Base-by-base conservation (phyloP, 1,140 invertebrate genomes). In the Drosophila prosaltans region DNA sequence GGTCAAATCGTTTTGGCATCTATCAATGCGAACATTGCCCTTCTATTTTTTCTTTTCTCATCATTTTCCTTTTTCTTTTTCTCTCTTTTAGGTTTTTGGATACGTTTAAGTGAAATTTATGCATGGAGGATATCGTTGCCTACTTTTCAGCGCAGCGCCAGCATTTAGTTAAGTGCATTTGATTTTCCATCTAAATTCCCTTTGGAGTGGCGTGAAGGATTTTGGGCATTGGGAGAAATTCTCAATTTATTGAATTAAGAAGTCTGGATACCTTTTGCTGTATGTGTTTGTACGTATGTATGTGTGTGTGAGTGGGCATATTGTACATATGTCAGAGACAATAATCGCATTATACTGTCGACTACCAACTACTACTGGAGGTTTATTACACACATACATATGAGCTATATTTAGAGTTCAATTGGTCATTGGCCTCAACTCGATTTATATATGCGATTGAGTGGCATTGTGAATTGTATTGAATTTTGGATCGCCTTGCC, bases 81-180 rank as follows among this genome's bases (percentile, higher is more conserved):
- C 48, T 40, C 40, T 10, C 41, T 55, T 68, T 48, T n/a, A 5
- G 32, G 2, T 45, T 30, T 10, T 30, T 39, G 8, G 21, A 51
- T 4, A 16, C 74, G 74, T 78, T 74, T 72, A 62, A 65, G 59
- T 45, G 48, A 72, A 78, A 69, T 69, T 68, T 65, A 69, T 76
- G 65, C 65, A 59, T 61, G n/a, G 39, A 58, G 64, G 69, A 78
- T 72, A 67, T 80, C 71, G 78, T 69, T 78, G 82, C 83, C 83
- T 72, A 76, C 83, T 64, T 75, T 64, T 69, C 21, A 54, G 83
- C 43, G 54, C 40, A 57, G n/a, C 36, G 64, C 45, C 74, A 70
- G 72, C 78, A 73, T 89, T 89, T 81, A 74, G 80, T 89, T 89
- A 89, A 89, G 84, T 89, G 84, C 84, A 84, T 90, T 89, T 89